Base-by-base conservation (phyloP, 2,113 vertebrate genomes). In the Pelvicachromis taeniatus region DNA sequence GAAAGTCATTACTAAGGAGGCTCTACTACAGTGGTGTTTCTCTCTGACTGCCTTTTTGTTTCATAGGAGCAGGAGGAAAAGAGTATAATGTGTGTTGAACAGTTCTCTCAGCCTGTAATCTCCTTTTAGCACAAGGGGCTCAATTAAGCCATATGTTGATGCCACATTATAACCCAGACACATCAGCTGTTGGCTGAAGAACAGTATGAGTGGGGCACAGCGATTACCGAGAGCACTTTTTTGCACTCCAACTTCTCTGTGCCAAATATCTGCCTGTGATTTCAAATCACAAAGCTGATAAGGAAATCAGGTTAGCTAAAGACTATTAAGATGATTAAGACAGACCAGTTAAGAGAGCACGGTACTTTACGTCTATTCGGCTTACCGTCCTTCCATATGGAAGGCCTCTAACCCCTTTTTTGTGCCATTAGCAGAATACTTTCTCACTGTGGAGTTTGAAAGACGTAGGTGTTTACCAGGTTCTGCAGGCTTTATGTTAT, bases 91-190 rank as follows among this genome's bases (percentile, higher is more conserved):
- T 88, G 87, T 91, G 40, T 91, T 88, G 81, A 92, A 90, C 88
- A 87, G 83, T 88, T 91, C 88, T 83, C 87, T 85, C 78, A 59
- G 82, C 83, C 90, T 87, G 85, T 89, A 91, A 94, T 93, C 91
- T 93, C 85, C 90, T 86, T 17, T 92, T 88, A 88, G 87, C 91
- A 92, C 52, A 73, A 89, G 88, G 85, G 91, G 80, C 75, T 85
- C 86, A 93, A 93, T 94, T 93, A 92, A 91, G 88, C 86, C 63
- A 35, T 80, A 85, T 81, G 89, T 81, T 88, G 88, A 89, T 81
- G 87, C 85, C 78, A 88, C 84, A 75, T 93, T 91, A 90, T 85
- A 90, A 92, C 82, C 70, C 82, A 88, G 87, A 85, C 82, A 79
- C 82, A 83, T 92, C 88, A 85, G 85, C 61, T 87, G 83, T 84